phyloP scores from a whole-genome alignment of 2,113 vertebrate species.

The Elachura formosa region DNA sequence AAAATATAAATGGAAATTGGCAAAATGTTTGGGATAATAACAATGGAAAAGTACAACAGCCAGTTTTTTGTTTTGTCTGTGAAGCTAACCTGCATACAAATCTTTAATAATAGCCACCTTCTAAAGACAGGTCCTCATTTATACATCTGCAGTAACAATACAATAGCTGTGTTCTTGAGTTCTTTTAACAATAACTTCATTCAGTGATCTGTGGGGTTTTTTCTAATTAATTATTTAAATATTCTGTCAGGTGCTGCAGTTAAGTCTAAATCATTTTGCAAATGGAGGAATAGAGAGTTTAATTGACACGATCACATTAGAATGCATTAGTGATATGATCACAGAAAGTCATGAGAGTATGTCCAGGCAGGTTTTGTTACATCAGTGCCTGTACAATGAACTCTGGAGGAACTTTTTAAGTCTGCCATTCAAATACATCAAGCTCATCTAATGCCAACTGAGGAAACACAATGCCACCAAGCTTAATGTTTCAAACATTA shows the following conservation, averaged over 20 bases:
- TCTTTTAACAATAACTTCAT: neutral
- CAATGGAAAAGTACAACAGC: neutral
- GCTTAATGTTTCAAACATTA: neutral
- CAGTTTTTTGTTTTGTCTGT: neutral
- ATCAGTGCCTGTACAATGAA: neutral
- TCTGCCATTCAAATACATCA: neutral
- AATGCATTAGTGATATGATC: neutral
- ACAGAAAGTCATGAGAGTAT: neutral
- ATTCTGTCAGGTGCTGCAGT: neutral
- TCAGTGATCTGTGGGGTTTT: neutral
- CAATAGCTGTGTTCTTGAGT: neutral
- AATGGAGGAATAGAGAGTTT: neutral
- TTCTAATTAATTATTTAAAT: conserved; percentile 36
- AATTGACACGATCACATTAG: neutral
- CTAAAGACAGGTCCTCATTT: neutral
- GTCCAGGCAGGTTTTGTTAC: neutral
- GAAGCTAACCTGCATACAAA: neutral
- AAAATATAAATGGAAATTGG: neutral
- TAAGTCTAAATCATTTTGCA: neutral
- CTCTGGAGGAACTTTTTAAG: neutral
- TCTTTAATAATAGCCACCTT: neutral
- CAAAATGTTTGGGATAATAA: neutral
- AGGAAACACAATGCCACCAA: neutral
- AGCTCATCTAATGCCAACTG: neutral
- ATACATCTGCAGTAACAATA: neutral